phyloP scores from a whole-genome alignment of 2,797 vertebrate genomes.

The Brotula barbata region DNA sequence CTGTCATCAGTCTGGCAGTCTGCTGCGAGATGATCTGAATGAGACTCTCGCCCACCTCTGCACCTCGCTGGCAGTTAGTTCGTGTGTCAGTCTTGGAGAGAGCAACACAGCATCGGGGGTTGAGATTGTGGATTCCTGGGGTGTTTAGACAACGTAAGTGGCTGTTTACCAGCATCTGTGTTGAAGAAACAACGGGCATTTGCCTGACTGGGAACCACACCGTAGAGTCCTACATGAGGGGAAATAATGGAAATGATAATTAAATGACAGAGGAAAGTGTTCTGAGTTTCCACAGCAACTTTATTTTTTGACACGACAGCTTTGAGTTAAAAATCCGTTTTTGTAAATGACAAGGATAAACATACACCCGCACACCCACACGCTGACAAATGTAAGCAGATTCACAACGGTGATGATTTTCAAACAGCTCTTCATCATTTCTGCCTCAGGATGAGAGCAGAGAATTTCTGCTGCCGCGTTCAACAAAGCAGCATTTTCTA shows the following conservation, averaged over 20 bases:
- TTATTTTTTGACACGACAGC: constrained; percentile 58
- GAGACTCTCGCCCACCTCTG: constrained; percentile 42
- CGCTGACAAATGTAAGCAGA: constrained; percentile 6
- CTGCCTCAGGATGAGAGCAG: constrained; percentile 23
- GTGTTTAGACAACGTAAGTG: constrained; percentile 34
- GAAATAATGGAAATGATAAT: not conserved
- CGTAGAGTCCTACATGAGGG: no score
- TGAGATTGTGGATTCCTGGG: constrained; percentile 54
- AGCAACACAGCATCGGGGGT: constrained; percentile 12
- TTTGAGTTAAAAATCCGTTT: constrained; percentile 53
- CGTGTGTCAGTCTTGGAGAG: constrained; percentile 38
- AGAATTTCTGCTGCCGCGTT: constrained; percentile 26
- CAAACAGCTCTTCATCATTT: constrained; percentile 34
- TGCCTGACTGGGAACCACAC: no score
- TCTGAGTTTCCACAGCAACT: constrained; percentile 24
- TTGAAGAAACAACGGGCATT: no score
- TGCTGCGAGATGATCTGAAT: constrained; percentile 40
- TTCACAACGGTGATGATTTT: constrained; percentile 45
- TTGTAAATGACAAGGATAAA: constrained; percentile 25
- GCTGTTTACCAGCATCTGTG: no score
- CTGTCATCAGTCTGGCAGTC: constrained; percentile 20
- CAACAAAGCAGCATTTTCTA: constrained; percentile 28
- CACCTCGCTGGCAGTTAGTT: constrained; percentile 38
- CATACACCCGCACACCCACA: constrained; percentile 22
- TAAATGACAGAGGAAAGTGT: not conserved